A percentile compares a stretch with the other conserved stretches of the same genome.
Conservation (phyloP, 2,888 invertebrate species). For the Eremobia ochroleuca region DNA sequence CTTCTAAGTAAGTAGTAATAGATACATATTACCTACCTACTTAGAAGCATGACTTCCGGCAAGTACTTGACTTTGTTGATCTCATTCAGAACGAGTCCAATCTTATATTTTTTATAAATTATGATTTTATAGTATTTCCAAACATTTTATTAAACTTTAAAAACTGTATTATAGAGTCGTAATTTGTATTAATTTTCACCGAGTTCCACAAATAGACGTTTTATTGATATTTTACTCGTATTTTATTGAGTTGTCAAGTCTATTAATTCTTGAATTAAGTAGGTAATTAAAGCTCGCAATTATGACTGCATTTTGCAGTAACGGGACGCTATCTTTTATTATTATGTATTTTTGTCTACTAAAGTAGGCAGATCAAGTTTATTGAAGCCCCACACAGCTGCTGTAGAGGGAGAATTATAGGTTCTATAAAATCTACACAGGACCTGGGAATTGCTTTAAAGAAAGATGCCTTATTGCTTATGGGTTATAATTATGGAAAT, state of each 20-base stretch:
- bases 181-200: conserved; percentile 45
- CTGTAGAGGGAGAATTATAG: background rate
- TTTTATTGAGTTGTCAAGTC: conserved; percentile 59
- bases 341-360: conserved; percentile 42
- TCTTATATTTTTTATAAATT: background rate
- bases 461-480: background rate
- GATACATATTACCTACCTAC: no score
- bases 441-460: background rate
- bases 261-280: conserved; percentile 56
- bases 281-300: conserved; percentile 52
- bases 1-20: no score
- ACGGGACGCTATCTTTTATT: conserved; percentile 35
- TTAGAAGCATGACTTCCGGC: no score
- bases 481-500: background rate
- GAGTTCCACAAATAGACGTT: conserved; percentile 54
- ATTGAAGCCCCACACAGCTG: conserved; percentile 23
- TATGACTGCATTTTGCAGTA: conserved; percentile 33
- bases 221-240: conserved; percentile 61
- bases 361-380: conserved; percentile 32
- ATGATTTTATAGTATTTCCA: conserved; percentile 17
- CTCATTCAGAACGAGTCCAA: background rate
- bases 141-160: conserved; percentile 13
- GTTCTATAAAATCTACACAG: conserved; percentile 3
- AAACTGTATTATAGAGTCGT: conserved; percentile 18
- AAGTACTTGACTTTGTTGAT: background rate